Evolutionary conservation across 1,140 invertebrate genomes (phyloP).

Genomic region (Plutomurus gul): DNA sequence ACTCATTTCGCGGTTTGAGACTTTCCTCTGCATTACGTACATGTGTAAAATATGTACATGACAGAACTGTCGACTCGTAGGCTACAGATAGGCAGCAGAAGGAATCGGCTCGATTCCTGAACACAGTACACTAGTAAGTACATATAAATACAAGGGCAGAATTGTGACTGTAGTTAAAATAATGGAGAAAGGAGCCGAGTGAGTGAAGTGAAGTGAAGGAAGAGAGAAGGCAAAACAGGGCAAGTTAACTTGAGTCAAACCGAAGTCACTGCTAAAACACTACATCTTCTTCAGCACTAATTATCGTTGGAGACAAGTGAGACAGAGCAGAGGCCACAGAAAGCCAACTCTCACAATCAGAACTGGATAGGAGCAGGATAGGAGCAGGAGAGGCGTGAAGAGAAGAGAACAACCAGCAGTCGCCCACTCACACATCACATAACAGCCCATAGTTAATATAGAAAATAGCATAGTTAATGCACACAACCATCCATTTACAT

Average conservation of each 20-base stretch:
- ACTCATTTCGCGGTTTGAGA: conserved; percentile 17
- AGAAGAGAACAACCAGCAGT: too few relatives aligned
- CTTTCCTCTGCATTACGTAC: too few relatives aligned
- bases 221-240: neutral
- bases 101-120: neutral
- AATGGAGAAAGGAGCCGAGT: neutral
- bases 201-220: neutral
- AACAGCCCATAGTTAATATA: too few relatives aligned
- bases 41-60: neutral
- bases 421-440: too few relatives aligned
- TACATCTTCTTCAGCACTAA: conserved; percentile 24
- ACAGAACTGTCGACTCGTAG: neutral
- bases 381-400: too few relatives aligned
- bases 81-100: neutral
- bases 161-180: too few relatives aligned
- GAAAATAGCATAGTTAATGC: too few relatives aligned
- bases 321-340: conserved; percentile 8
- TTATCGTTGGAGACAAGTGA: conserved; percentile 17
- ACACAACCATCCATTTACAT: too few relatives aligned
- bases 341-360: neutral
- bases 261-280: neutral
- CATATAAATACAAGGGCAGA: neutral
- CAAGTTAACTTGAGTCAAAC: too few relatives aligned
- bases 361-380: too few relatives aligned
- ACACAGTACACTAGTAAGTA: neutral